Evolutionary conservation across 2,888 invertebrate genomes (phyloP), one percentile per base, ranked within the genome.

Genomic region (Axea sp.): DNA sequence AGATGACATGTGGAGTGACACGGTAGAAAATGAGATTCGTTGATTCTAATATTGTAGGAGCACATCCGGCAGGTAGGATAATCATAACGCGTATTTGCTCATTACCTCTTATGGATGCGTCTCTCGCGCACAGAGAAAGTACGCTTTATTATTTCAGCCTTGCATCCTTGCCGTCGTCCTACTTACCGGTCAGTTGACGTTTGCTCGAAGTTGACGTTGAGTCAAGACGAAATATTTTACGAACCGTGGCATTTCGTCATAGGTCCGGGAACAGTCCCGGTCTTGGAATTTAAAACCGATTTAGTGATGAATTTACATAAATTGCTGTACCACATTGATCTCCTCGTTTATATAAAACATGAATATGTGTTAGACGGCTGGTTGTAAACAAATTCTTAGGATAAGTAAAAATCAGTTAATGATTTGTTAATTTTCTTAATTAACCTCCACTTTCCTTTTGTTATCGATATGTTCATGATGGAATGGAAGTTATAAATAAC

Each of bases 81-180:
- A 73, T 39, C 57, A 35, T 72, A 51, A 57, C 47, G 39, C 59
- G 55, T 53, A 55, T 73, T 72, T 59, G 35, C 39, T 47, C 51
- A 47, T 53, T 22, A 45, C 51, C 60, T 69, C 69, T 73, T 73
- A 73, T 65, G 73, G 73, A 64, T 33, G 33, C 30, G 39, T 65
- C 65, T 59, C 53, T 45, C 37, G 43, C 28, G 64, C 45, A 24
- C 47, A 77, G 85, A 84, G 86, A 86, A 86, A 86, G 86, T 85
- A 81, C 75, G 77, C 75, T 64, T 81, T 82, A 86, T 84, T 83
- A 83, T 82, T 82, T 82, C 81, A 84, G 81, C 81, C 84, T 85
- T 86, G 83, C 83, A 85, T 82, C 85, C 80, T 84, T 83, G 82
- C 80, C 83, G 78, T 76, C 76, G 86, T 85, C 79, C 84, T 76